Conservation (phyloP, 2,113 vertebrate species). For the Clinocottus analis region DNA sequence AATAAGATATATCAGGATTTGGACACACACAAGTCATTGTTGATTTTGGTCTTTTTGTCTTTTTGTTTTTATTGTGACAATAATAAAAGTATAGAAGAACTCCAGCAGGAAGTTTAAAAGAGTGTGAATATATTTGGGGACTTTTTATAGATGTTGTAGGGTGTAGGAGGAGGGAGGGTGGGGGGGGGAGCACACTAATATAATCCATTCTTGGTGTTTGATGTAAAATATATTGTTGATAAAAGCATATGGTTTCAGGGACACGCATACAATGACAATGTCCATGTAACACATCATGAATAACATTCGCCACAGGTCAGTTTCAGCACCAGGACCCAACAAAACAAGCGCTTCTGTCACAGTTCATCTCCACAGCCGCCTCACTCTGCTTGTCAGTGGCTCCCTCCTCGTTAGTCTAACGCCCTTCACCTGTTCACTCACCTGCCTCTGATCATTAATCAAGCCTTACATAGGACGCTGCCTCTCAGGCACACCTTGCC, state of each 20-base stretch:
- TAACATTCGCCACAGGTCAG: neutral
- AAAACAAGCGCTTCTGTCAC: neutral
- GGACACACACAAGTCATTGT: neutral
- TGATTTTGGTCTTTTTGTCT: neutral
- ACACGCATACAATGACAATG: neutral
- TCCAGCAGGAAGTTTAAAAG: neutral
- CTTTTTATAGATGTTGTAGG: neutral
- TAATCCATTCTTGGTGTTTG: neutral
- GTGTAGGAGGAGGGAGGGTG: too few species aligned
- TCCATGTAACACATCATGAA: neutral
- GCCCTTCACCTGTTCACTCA: too few species aligned
- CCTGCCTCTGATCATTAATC: too few species aligned
- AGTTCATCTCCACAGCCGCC: too few species aligned
- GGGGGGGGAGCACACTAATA: neutral
- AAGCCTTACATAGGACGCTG: too few species aligned
- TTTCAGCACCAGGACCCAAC: conserved; percentile 58
- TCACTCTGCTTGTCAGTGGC: too few species aligned
- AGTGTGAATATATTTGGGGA: neutral
- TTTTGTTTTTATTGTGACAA: neutral
- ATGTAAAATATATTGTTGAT: neutral
- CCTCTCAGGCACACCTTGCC: too few species aligned
- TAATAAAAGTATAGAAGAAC: neutral
- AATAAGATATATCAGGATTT: neutral
- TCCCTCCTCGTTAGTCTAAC: too few species aligned
- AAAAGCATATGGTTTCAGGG: neutral